These are phyloP conservation scores for Cromileptes altivelis DNA, from an alignment of 2,113 vertebrate genomes.

Conservation along the genomic window DNA sequence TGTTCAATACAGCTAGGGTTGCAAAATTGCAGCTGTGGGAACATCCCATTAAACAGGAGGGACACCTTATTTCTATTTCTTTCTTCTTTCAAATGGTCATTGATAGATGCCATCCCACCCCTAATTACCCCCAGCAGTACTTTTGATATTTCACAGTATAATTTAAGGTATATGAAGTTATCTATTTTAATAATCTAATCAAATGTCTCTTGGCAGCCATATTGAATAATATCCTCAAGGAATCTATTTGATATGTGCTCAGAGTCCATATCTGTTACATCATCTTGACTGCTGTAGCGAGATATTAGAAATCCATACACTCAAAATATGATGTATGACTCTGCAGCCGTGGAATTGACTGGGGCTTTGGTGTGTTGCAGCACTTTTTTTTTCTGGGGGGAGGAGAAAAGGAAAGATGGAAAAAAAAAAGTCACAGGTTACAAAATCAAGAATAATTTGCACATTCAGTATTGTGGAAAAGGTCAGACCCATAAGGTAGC, in stretches of 20 bases:
- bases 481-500: conserved; percentile 72
- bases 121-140: conserved; percentile 43
- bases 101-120: conserved; percentile 8
- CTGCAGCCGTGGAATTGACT: conserved; percentile 54
- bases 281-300: conserved; percentile 75
- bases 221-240: conserved; percentile 72
- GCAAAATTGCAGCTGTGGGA: conserved; percentile 19
- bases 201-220: conserved; percentile 59
- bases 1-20: background rate
- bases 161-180: conserved; percentile 56
- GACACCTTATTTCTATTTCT: conserved; percentile 5
- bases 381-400: conserved; percentile 45
- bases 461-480: conserved; percentile 70
- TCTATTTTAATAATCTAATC: conserved; percentile 73
- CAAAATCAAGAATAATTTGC: conserved; percentile 77
- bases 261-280: conserved; percentile 77
- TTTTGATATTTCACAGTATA: conserved; percentile 39
- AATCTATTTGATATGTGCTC: conserved; percentile 72
- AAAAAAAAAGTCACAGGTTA: conserved; percentile 15
- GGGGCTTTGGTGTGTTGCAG: conserved; percentile 54
- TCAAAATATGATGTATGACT: conserved; percentile 77
- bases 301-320: conserved; percentile 83
- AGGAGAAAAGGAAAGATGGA: conserved; percentile 2
- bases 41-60: conserved; percentile 8
- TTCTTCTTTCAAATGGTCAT: conserved; percentile 26